Conservation (phyloP, 2,113 vertebrate species). For the Campylomormyrus numenius region DNA sequence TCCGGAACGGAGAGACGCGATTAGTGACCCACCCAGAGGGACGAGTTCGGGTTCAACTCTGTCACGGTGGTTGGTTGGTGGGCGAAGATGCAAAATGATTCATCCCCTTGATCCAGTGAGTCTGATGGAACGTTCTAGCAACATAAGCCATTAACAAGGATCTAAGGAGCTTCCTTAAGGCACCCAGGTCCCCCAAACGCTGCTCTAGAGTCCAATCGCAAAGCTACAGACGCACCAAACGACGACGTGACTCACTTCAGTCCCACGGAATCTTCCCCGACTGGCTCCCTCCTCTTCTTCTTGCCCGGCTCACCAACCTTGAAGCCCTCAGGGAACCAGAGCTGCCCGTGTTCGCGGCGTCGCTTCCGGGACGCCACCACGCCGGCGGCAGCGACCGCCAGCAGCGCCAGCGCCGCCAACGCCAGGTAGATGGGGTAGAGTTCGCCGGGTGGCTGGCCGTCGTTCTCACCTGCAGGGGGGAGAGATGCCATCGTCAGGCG, state of each 20-base stretch:
- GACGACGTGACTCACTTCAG: slow-evolving; percentile 78
- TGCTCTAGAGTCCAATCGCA: not conserved
- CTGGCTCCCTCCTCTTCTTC: slow-evolving; percentile 92
- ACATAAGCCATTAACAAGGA: not conserved
- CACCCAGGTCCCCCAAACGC: not conserved
- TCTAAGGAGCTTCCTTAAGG: not conserved
- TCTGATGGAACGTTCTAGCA: not conserved
- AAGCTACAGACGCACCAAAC: not conserved
- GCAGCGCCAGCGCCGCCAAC: slow-evolving; percentile 59
- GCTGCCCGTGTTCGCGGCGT: slow-evolving; percentile 87
- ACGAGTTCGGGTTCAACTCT: slow-evolving; percentile 21
- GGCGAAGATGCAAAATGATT: not conserved
- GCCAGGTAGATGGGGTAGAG: slow-evolving; percentile 78
- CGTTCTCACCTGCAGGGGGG: slow-evolving; percentile 65
- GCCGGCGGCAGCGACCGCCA: slow-evolving; percentile 72
- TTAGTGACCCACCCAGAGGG: slow-evolving; percentile 16
- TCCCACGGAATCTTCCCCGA: slow-evolving; percentile 91
- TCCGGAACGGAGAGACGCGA: slow-evolving; percentile 10
- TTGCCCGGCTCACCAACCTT: slow-evolving; percentile 89
- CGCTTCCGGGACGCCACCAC: slow-evolving; percentile 86
- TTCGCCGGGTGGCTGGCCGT: slow-evolving; percentile 39
- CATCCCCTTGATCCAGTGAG: not conserved
- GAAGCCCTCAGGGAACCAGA: slow-evolving; percentile 98
- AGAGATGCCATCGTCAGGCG: slow-evolving; percentile 47
- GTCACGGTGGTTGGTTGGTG: not conserved